phyloP scores from a whole-genome alignment of 1,140 invertebrate species.

The Tribolium madens region DNA sequence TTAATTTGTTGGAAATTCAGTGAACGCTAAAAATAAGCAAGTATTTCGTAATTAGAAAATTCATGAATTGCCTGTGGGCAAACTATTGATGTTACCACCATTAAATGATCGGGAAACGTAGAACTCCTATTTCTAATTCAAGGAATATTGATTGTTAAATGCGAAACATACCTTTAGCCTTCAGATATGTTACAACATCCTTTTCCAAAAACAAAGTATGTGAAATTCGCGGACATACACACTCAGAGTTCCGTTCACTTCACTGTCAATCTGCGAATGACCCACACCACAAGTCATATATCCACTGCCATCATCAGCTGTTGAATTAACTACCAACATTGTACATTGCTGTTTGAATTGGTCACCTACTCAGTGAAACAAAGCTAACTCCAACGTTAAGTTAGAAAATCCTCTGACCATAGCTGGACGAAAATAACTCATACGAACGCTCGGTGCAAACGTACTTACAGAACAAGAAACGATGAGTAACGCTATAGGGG shows the following conservation, averaged over 20 bases:
- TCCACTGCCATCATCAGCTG: slow-evolving; percentile 18
- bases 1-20: too few species aligned
- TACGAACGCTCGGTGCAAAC: slow-evolving; percentile 11
- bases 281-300: slow-evolving; percentile 17
- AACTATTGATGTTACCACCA: not conserved
- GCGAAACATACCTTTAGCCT: not conserved
- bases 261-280: slow-evolving; percentile 6
- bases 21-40: not conserved
- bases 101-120: not conserved
- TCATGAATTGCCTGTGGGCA: not conserved
- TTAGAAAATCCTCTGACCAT: slow-evolving; percentile 26
- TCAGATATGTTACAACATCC: not conserved
- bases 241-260: not conserved
- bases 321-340: slow-evolving; percentile 10
- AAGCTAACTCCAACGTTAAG: slow-evolving; percentile 18
- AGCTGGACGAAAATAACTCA: slow-evolving; percentile 31
- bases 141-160: not conserved
- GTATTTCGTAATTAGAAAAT: not conserved
- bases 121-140: not conserved
- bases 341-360: slow-evolving; percentile 7
- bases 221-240: not conserved
- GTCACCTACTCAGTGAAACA: slow-evolving; percentile 9
- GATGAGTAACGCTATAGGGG: not conserved
- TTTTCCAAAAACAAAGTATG: slow-evolving; percentile 2
- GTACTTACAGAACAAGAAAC: not conserved